Evolutionary conservation across 2,888 invertebrate genomes (phyloP).

Genomic region (Phania funesta): DNA sequence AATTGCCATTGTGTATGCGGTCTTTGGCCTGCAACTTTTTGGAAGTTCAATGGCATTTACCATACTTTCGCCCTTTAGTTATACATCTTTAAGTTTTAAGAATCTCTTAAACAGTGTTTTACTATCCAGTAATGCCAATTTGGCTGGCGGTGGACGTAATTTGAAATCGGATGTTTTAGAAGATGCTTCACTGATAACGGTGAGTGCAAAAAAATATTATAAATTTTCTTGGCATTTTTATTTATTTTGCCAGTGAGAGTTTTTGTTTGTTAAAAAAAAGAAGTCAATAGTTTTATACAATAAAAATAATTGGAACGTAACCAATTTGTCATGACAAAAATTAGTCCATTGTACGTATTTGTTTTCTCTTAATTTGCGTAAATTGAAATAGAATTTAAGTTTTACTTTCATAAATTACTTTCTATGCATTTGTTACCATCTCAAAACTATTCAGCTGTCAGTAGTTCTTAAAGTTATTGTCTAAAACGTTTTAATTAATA

Average conservation of each 20-base stretch:
- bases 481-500: no score
- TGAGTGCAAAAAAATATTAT: constrained; percentile 72
- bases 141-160: constrained; percentile 78
- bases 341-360: not conserved
- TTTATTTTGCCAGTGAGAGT: constrained; percentile 41
- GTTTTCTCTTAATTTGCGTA: not conserved
- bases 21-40: constrained; percentile 71
- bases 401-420: not conserved
- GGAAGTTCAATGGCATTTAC: constrained; percentile 75
- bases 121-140: constrained; percentile 77
- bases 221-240: not conserved
- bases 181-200: constrained; percentile 79
- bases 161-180: constrained; percentile 78
- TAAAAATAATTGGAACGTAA: constrained; percentile 63
- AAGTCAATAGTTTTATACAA: not conserved
- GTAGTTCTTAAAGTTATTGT: no score
- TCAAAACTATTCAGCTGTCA: no score
- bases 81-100: constrained; percentile 77
- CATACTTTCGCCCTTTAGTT: constrained; percentile 78
- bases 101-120: constrained; percentile 78
- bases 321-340: constrained; percentile 50
- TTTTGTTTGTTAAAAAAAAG: constrained; percentile 18
- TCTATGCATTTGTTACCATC: no score
- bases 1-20: constrained; percentile 70
- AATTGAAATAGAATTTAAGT: not conserved